Conservation (phyloP, 2,888 invertebrate genomes). For the Gari tellinella region DNA sequence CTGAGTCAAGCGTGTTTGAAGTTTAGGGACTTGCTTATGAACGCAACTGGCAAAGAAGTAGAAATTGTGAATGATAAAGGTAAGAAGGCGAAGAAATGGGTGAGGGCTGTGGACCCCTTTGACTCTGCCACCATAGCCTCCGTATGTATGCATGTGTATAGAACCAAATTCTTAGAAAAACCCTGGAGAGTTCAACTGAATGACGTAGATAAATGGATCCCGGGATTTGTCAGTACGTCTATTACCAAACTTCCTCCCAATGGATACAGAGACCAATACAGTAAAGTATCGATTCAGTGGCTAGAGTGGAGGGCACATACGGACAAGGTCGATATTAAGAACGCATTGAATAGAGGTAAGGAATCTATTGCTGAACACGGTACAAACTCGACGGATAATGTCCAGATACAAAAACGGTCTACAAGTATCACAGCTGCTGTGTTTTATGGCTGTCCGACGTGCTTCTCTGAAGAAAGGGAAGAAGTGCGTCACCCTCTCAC, state of each 20-base stretch:
- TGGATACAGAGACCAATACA: constrained; percentile 34
- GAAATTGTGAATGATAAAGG: constrained; percentile 16
- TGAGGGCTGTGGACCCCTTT: constrained; percentile 39
- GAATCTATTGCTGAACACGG: neutral
- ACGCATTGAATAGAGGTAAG: constrained; percentile 29
- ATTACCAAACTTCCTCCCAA: constrained; percentile 43
- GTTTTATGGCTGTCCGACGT: constrained; percentile 25
- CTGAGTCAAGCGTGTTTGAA: constrained; percentile 39
- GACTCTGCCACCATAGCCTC: constrained; percentile 40
- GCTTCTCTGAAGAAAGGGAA: constrained; percentile 16
- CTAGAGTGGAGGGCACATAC: constrained; percentile 25
- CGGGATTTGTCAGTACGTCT: constrained; percentile 23
- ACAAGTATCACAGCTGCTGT: constrained; percentile 39
- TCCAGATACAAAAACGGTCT: constrained; percentile 23
- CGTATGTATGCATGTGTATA: constrained; percentile 35
- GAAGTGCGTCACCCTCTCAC: constrained; percentile 14
- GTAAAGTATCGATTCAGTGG: too few species aligned
- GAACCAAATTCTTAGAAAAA: constrained; percentile 41
- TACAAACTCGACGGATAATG: constrained; percentile 36
- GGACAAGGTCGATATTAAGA: neutral
- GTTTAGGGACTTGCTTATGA: constrained; percentile 26
- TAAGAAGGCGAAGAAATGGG: constrained; percentile 17
- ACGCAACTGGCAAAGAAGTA: constrained; percentile 8
- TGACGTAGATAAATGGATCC: constrained; percentile 17
- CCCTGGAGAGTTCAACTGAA: constrained; percentile 30